Evolutionary conservation across 2,113 vertebrate genomes (phyloP), one percentile per base, ranked within the genome.

Genomic region (Zosterops japonicus): DNA sequence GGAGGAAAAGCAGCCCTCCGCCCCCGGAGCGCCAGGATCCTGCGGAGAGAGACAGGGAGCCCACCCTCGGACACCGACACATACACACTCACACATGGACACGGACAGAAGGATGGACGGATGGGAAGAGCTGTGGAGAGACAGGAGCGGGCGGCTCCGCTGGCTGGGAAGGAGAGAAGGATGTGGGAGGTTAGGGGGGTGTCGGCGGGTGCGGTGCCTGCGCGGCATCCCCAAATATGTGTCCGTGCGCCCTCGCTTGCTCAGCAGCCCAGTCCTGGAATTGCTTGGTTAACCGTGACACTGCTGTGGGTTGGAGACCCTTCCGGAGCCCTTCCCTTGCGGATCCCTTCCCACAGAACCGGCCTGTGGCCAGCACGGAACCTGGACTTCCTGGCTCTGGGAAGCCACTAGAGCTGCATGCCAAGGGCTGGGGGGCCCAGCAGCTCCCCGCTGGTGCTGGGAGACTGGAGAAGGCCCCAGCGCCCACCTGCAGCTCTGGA

Each of bases 141-240:
- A 96, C 87, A 44, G 95, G 96, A 95, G 82, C 24, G 4, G 90
- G 44, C 6, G 50, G 87, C 96, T 94, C 89, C 8, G 8, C 79
- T 47, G 55, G 96, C 97, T 98, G 97, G 96, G 89, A 65, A 92
- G 95, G 92, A 97, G 91, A 97, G 64, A 96, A 93, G 87, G 60
- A 63, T 57, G 95, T 42, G 75, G 0, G 5, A 63, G 68, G 49
- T 94, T 35, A 52, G 49, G 64, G 83, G 56, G 79, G 23, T 8
- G 80, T 14, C 2, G 3, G 67, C 0, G 23, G 49, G 77, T 0
- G 6, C 1, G 13, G 82, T 4, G 65, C n/a, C 3, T 2, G 78
- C 15, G 2, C 3, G 8, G 63, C 23, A 2, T 76, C 41, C 83
- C 63, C 23, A 2, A 15, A 6, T 0, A 71, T 24, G 42, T 33